Evolutionary conservation across 2,113 vertebrate genomes (phyloP).

Genomic region (Heterotilapia buettikoferi): DNA sequence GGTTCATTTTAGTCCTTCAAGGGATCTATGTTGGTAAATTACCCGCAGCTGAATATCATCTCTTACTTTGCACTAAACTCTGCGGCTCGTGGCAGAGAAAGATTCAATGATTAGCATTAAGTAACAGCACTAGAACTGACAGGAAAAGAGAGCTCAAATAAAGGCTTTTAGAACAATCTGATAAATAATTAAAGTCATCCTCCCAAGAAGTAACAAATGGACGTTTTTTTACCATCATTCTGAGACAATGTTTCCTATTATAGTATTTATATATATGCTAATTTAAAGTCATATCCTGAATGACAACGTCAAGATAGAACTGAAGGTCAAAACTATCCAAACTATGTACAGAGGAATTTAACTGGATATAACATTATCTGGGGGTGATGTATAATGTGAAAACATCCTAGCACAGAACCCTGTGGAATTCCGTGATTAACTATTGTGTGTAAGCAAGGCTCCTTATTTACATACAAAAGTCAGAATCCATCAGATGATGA

Average conservation of each 20-base stretch:
- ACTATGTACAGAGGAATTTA: background rate
- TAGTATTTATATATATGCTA: background rate
- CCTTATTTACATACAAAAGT: background rate
- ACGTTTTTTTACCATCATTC: background rate
- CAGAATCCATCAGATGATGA: background rate
- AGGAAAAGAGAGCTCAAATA: background rate
- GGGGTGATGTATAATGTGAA: background rate
- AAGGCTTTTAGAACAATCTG: background rate
- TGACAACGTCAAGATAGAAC: accelerated
- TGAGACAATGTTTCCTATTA: background rate
- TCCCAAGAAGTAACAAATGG: background rate
- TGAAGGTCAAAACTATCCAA: background rate
- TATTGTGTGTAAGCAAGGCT: background rate
- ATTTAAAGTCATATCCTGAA: background rate
- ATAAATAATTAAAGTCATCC: background rate
- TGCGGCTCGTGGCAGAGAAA: background rate
- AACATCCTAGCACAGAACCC: background rate
- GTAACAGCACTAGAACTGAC: background rate
- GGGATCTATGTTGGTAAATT: accelerated
- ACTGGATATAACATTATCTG: background rate
- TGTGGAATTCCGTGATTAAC: background rate
- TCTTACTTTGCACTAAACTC: background rate
- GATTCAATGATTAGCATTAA: background rate
- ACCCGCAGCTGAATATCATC: background rate
- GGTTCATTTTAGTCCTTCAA: background rate